Evolutionary conservation across 2,888 invertebrate species (phyloP).

Genomic region (Melanotus villosus): DNA sequence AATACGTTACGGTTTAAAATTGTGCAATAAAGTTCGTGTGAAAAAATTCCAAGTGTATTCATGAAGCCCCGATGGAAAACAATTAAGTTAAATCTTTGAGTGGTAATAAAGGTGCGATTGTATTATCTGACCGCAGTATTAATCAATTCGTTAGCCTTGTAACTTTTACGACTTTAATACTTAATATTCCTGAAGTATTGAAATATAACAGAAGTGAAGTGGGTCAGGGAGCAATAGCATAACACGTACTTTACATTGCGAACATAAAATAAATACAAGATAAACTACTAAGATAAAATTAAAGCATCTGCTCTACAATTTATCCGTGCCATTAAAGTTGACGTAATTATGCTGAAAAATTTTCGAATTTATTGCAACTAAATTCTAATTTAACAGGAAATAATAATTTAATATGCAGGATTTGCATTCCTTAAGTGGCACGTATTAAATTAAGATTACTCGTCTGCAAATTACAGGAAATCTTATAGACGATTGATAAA

Average conservation of each 20-base stretch:
- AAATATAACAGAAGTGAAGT: neutral
- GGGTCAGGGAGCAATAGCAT: constrained; percentile 2
- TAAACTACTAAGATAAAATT: neutral
- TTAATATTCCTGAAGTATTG: constrained; percentile 11
- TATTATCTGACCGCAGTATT: constrained; percentile 9
- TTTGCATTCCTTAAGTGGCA: neutral
- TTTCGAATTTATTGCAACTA: neutral
- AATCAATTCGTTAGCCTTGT: constrained; percentile 1
- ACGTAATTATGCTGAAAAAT: constrained; percentile 2
- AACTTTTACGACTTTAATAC: neutral
- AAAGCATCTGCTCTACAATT: neutral
- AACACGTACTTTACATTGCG: neutral
- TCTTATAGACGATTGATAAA: neutral
- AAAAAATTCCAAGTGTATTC: no score
- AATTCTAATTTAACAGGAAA: neutral
- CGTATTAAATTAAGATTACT: neutral
- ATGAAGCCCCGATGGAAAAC: no score
- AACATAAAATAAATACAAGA: neutral
- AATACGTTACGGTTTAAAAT: no score
- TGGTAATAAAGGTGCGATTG: no score
- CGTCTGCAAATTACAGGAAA: neutral
- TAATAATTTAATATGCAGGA: neutral
- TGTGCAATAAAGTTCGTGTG: no score
- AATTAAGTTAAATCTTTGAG: no score
- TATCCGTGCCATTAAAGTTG: neutral